Base-by-base conservation (phyloP, 2,113 vertebrate genomes). In the Bubo blakistoni region DNA sequence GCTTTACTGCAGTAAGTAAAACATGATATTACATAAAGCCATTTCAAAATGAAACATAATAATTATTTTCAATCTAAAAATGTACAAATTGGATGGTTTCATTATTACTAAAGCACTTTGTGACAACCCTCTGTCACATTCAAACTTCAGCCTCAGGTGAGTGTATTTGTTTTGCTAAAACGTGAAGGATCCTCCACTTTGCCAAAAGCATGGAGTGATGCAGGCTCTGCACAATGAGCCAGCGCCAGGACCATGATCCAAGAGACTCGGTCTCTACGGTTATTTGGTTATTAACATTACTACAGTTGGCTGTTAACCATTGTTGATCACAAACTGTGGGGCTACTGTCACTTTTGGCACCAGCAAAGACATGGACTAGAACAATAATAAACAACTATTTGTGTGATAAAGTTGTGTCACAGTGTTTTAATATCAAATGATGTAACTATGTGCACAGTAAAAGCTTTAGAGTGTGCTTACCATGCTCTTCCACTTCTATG, bases 371-470 rank as follows among this genome's bases (percentile, higher is more conserved):
- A 1, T 25, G 11, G 32, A n/a, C 25, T 63, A 55, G 27, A 71
- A 27, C 3, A 32, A 55, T 25, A 74, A 59, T 9, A 44, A 78
- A 12, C 10, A 72, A 52, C 4, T 67, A 11, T 49, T 62, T 19
- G 1, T 66, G 38, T 11, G 8, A 38, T 46, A 26, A 86, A 27
- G 2, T 42, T 51, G 6, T 54, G 26, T 13, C 52, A 63, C 29
- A 29, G 34, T 29, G 10, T 52, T 18, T 84, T 73, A 62, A 1
- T 52, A 71, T 14, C 2, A 90, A 27, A 2, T 2, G 2, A 42
- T 62, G 38, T 26, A 69, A 69, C 34, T 34, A 6, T 0, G 0
- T 22, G 12, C 49, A 69, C 34, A 47, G 15, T 16, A 38, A 74
- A 76, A 79, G 6, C 14, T 82, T 71, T 52, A 18, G 30, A 67